These are phyloP conservation scores for Simalia tracyae DNA, from an alignment of 2,797 vertebrate genomes.

Conservation along the genomic window DNA sequence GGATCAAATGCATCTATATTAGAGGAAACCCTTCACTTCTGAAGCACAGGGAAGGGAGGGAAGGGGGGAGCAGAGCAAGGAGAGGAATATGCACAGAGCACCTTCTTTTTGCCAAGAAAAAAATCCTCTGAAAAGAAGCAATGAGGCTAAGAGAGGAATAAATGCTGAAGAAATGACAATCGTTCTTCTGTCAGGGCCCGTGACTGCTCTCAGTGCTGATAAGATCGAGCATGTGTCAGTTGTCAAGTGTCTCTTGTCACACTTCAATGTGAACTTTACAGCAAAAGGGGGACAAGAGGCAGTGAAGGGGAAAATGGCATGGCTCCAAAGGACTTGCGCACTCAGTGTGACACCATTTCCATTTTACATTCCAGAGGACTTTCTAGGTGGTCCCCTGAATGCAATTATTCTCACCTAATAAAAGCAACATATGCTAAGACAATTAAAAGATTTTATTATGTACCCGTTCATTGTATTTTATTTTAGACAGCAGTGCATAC, in stretches of 20 bases:
- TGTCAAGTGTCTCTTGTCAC: conserved; percentile 87
- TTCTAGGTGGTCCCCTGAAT: conserved; percentile 97
- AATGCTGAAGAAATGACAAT: conserved; percentile 92
- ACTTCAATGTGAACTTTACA: conserved; percentile 91
- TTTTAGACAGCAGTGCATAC: conserved; percentile 67
- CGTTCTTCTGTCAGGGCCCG: conserved; percentile 85
- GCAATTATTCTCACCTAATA: conserved; percentile 99
- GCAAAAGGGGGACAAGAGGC: conserved; percentile 87
- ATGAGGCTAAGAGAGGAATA: conserved; percentile 81
- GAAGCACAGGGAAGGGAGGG: neutral
- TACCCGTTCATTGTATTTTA: conserved; percentile 91
- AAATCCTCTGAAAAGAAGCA: conserved; percentile 77
- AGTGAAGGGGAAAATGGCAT: conserved; percentile 93
- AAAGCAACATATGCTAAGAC: conserved; percentile 99
- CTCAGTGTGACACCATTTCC: conserved; percentile 98
- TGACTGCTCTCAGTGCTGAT: conserved; percentile 85
- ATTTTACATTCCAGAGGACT: conserved; percentile 98
- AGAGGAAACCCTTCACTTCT: conserved; percentile 51
- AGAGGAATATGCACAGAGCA: conserved; percentile 53
- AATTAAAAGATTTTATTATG: conserved; percentile 99
- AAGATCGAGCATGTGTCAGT: conserved; percentile 89
- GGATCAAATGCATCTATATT: conserved; percentile 65
- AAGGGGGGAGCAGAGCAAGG: neutral
- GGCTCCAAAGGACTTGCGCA: conserved; percentile 98
- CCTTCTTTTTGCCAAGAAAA: conserved; percentile 71